phyloP scores from a whole-genome alignment of 2,888 invertebrate genomes.

The Stenolophus ochropezus region DNA sequence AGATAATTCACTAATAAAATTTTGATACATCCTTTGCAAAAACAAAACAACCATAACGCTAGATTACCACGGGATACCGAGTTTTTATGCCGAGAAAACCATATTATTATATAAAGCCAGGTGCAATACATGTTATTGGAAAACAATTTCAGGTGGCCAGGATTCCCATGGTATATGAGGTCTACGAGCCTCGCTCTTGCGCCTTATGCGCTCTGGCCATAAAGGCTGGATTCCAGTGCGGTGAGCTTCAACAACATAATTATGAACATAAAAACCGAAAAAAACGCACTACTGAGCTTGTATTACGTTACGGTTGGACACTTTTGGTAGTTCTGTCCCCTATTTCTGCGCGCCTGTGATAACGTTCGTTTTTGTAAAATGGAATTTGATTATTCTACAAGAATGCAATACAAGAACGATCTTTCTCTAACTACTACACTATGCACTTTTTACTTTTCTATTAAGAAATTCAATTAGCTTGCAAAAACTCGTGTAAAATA shows the following conservation, averaged over 20 bases:
- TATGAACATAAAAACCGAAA: constrained; percentile 62
- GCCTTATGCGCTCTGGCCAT: constrained; percentile 35
- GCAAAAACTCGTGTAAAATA: not conserved
- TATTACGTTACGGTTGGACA: constrained; percentile 67
- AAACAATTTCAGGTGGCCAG: constrained; percentile 64
- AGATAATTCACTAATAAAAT: constrained; percentile 58
- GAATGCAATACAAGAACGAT: constrained; percentile 21
- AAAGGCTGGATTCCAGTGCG: constrained; percentile 49
- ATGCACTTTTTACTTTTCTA: not conserved
- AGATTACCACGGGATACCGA: constrained; percentile 21
- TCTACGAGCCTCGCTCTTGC: not conserved
- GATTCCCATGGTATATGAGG: constrained; percentile 64
- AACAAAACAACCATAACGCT: constrained; percentile 26
- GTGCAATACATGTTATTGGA: constrained; percentile 64
- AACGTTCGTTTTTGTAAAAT: constrained; percentile 6
- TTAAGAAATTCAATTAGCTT: not conserved
- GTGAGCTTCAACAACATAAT: constrained; percentile 62
- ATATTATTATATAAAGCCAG: constrained; percentile 60
- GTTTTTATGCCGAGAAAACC: constrained; percentile 34
- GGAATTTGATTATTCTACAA: constrained; percentile 21
- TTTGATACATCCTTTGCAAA: constrained; percentile 48
- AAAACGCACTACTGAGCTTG: constrained; percentile 63
- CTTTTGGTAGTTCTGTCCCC: constrained; percentile 61
- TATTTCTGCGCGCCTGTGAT: constrained; percentile 55
- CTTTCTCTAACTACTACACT: not conserved